Evolutionary conservation across 2,113 vertebrate genomes (phyloP).

Genomic region (Spizaetus ornatus): DNA sequence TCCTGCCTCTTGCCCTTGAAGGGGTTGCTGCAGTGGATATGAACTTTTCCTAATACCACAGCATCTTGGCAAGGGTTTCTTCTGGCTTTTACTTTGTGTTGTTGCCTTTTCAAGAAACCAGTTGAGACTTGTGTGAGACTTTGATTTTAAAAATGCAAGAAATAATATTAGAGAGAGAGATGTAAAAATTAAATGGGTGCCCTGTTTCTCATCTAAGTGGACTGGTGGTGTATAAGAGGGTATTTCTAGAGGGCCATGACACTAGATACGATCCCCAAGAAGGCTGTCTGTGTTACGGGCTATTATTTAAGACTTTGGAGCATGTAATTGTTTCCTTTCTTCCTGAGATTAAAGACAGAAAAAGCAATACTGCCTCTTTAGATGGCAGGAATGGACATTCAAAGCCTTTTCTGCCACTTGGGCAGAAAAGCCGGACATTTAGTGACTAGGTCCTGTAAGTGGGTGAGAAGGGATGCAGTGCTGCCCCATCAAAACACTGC

Average conservation of each 20-base stretch:
- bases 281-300: background rate
- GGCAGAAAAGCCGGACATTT: background rate
- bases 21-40: background rate
- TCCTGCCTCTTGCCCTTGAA: background rate
- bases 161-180: background rate
- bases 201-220: background rate
- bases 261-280: background rate
- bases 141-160: background rate
- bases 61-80: background rate
- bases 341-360: background rate
- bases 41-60: background rate
- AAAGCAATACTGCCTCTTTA: background rate
- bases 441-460: background rate
- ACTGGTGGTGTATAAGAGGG: background rate
- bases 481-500: background rate
- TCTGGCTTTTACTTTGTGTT: background rate
- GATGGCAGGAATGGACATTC: background rate
- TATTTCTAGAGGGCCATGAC: background rate
- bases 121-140: background rate
- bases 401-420: background rate
- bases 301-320: background rate
- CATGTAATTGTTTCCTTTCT: slow-evolving; percentile 2
- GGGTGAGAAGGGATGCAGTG: background rate
- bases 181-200: background rate
- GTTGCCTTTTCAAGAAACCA: background rate